Evolutionary conservation across 35 echinoderm and acorn worm species (phyloP), one percentile per base, ranked within the genome.

Genomic region (Nesometra sesokonis): DNA sequence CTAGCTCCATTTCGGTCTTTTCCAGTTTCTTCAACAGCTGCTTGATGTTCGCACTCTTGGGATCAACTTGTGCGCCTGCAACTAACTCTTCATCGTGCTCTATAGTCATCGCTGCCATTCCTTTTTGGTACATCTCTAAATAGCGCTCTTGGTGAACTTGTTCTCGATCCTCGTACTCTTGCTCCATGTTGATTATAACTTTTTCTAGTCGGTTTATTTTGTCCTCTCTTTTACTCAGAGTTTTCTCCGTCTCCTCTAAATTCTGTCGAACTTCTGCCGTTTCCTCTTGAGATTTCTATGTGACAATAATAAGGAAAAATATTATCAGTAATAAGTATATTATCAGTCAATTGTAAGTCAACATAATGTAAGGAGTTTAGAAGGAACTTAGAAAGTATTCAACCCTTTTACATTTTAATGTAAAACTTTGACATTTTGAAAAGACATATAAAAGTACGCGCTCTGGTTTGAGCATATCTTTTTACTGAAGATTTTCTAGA

Each of bases 81-180:
- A 91, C 78, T 8, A 91, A 17, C n/a, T 91, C 84, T 67, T 91
- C 89, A 36, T 91, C 89, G 47, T 81, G 82, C 31, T 91, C 89
- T 39, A 91, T 85, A 19, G 81, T 34, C 46, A 81, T 47, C 34
- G 9, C 35, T 2, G 30, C 27, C 84, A 27, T 32, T 80, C 89
- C 89, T 39, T 90, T 90, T 47, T 86, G 82, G 21, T 90, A 90
- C 89, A 86, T 90, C 29, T 85, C 83, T n/a, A 90, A 47, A 78
- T 90, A 90, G 35, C 77, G 35, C 35, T 78, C 29, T 29, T 85
- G 77, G 37, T 90, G 89, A 13, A 80, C 15, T 32, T 13, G 77
- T 67, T 91, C 89, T 43, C 84, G 46, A 3, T 86, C 89, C 13
- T 91, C 83, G 0, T 31, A 33, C 31, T 91, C 89, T 91, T 43